Conservation (phyloP, 64 coral and sea anemone genomes). For the Catalaphyllia jardinei region DNA sequence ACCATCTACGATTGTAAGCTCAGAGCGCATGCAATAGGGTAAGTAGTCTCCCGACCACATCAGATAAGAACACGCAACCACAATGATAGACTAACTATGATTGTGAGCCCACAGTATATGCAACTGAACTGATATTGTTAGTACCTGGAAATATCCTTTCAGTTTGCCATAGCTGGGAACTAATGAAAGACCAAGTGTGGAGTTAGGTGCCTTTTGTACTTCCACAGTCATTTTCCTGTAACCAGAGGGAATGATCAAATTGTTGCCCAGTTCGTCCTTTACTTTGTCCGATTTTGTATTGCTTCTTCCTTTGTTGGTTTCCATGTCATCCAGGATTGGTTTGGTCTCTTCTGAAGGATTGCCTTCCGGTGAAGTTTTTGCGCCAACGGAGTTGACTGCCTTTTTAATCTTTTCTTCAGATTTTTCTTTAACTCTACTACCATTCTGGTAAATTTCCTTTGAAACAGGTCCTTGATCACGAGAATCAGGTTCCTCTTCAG, state of each 20-base stretch:
- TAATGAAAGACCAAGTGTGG: slow-evolving; percentile 86
- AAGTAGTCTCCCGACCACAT: too few relatives aligned
- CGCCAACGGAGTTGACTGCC: neutral
- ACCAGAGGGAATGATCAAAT: slow-evolving; percentile 48
- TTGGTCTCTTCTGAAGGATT: neutral
- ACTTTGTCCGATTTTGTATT: neutral
- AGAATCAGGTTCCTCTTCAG: neutral
- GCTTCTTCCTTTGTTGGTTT: neutral
- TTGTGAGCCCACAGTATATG: too few relatives aligned
- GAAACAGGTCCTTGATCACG: neutral
- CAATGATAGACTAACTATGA: too few relatives aligned
- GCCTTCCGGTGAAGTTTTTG: neutral
- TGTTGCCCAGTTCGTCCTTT: slow-evolving; percentile 17
- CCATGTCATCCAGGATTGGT: neutral
- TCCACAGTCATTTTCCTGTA: slow-evolving; percentile 55
- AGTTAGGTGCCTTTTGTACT: slow-evolving; percentile 50
- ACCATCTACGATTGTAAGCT: too few relatives aligned
- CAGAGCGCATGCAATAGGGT: too few relatives aligned
- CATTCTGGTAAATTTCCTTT: neutral
- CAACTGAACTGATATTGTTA: neutral
- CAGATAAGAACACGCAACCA: too few relatives aligned
- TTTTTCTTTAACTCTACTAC: neutral
- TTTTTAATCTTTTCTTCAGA: neutral
- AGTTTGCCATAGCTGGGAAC: slow-evolving; percentile 74
- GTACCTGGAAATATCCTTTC: slow-evolving; percentile 84